These are phyloP conservation scores for Capreolus pygargus DNA, from an alignment of 2,113 vertebrate genomes.

Conservation along the genomic window DNA sequence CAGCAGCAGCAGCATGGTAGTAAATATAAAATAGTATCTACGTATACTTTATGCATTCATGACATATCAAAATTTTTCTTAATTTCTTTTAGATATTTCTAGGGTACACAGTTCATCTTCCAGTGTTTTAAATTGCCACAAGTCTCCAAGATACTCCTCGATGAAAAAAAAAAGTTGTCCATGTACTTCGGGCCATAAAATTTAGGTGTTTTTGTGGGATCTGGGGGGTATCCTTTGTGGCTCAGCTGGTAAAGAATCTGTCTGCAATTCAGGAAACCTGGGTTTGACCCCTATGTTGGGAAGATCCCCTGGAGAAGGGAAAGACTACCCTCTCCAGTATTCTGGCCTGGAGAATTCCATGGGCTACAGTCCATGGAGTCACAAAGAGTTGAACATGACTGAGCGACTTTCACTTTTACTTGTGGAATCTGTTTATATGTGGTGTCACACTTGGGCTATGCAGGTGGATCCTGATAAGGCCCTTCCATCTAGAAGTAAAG, in stretches of 20 bases:
- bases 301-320: neutral
- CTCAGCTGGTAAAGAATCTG: neutral
- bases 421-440: neutral
- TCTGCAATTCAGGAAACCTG: neutral
- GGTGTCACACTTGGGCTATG: neutral
- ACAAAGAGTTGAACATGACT: neutral
- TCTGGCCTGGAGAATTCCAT: neutral
- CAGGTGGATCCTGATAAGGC: neutral
- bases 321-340: neutral
- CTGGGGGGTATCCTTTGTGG: neutral
- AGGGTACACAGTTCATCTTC: neutral
- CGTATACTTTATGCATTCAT: neutral
- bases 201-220: neutral
- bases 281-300: neutral
- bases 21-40: neutral
- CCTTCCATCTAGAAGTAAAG: neutral
- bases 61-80: neutral
- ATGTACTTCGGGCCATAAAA: neutral
- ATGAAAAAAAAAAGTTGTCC: neutral
- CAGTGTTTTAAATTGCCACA: neutral
- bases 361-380: neutral
- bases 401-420: neutral
- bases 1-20: neutral
- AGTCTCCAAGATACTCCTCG: neutral
- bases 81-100: neutral